Conservation (phyloP, 2,888 invertebrate genomes). For the Eueremaeus valkanovi region DNA sequence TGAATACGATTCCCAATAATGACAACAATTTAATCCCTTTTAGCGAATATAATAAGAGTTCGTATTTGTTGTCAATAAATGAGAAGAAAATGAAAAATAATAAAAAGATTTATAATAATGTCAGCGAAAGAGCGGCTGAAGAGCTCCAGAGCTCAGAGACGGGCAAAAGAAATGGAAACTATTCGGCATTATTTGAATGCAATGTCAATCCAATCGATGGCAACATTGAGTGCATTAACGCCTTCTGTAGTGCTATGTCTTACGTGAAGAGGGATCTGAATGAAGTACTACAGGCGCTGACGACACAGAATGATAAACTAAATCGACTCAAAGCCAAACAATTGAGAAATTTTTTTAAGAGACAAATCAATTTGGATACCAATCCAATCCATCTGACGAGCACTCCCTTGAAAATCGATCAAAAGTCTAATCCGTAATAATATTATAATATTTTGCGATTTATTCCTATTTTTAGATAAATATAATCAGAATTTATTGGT, state of each 20-base stretch:
- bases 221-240: slow-evolving; percentile 6
- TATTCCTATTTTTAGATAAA: neutral
- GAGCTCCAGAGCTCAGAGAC: neutral
- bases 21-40: neutral
- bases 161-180: neutral
- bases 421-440: neutral
- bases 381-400: neutral
- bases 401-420: slow-evolving; percentile 15
- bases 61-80: neutral
- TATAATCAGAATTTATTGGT: no score
- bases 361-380: slow-evolving; percentile 41
- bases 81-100: neutral
- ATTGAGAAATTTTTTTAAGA: slow-evolving; percentile 40
- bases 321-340: slow-evolving; percentile 40
- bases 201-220: slow-evolving; percentile 6
- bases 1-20: neutral
- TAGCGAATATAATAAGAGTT: neutral
- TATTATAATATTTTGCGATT: neutral
- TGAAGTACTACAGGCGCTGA: slow-evolving; percentile 16
- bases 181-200: neutral
- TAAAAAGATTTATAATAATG: neutral
- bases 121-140: neutral
- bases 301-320: slow-evolving; percentile 41
- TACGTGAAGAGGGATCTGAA: slow-evolving; percentile 33
- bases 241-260: slow-evolving; percentile 10